Percentiles rank a stretch among this genome's conserved stretches.
These are phyloP conservation scores for Cinclus cinclus DNA, from an alignment of 2,113 vertebrate species.

Conservation along the genomic window DNA sequence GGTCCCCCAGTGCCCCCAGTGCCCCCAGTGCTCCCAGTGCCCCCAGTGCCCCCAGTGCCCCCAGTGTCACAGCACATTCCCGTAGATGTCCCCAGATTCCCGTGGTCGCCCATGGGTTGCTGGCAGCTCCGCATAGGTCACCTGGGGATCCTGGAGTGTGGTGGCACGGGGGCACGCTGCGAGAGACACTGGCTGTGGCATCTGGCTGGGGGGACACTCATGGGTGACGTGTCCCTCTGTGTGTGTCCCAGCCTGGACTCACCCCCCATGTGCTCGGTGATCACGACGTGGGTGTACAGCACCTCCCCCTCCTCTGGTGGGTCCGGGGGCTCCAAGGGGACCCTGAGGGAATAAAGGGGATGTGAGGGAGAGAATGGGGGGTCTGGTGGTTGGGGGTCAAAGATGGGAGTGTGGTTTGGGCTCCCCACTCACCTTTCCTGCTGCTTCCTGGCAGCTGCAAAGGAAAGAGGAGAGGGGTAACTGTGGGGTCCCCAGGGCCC, in stretches of 20 bases:
- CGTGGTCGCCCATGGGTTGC: background rate
- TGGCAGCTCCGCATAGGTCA: background rate
- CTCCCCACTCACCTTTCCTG: background rate
- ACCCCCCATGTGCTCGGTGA: background rate
- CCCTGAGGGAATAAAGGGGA: background rate
- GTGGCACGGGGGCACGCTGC: background rate
- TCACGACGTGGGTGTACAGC: background rate
- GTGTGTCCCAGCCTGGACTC: background rate
- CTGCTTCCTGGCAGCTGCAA: background rate
- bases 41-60: background rate
- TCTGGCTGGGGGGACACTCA: background rate
- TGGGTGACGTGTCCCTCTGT: background rate
- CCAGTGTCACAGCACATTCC: too few species aligned
- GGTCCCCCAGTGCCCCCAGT: too few species aligned
- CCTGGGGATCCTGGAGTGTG: background rate
- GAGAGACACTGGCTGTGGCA: background rate
- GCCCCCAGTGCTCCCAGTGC: too few species aligned
- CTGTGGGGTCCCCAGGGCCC: background rate
- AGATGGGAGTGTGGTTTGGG: background rate
- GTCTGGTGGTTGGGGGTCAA: background rate
- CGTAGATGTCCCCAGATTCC: too few species aligned
- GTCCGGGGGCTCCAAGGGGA: background rate
- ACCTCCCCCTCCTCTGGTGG: background rate
- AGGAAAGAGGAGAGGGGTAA: background rate
- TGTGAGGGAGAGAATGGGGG: background rate